Evolutionary conservation across 2,113 vertebrate genomes (phyloP).

Genomic region (Octodon degus): DNA sequence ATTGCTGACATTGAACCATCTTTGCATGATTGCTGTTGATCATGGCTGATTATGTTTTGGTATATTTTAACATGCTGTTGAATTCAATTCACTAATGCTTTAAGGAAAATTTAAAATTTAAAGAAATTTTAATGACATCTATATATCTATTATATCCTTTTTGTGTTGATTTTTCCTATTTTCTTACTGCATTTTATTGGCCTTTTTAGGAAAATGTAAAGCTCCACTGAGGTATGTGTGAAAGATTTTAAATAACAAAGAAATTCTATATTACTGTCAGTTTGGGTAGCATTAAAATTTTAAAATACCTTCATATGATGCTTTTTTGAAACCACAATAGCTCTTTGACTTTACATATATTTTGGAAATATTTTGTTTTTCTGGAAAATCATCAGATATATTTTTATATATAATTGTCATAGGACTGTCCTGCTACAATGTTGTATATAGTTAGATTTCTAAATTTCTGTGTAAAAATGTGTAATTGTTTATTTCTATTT

Average conservation of each 20-base stretch:
- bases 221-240: neutral
- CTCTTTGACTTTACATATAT: neutral
- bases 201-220: neutral
- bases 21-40: conserved; percentile 13
- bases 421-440: too few relatives aligned
- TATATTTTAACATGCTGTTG: neutral
- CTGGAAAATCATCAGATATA: neutral
- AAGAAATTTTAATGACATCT: neutral
- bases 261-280: neutral
- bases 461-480: too few relatives aligned
- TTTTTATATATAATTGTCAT: too few relatives aligned
- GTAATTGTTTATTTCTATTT: too few relatives aligned
- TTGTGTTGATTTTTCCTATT: neutral
- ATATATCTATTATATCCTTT: neutral
- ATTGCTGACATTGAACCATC: conserved; percentile 28
- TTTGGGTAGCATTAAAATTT: neutral
- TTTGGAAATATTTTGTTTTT: neutral
- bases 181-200: neutral
- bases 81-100: neutral
- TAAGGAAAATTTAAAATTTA: neutral
- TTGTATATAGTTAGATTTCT: too few relatives aligned
- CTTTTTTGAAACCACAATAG: neutral
- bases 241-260: conserved; percentile 1
- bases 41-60: neutral
- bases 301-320: neutral